A percentile compares a stretch with the other conserved stretches of the same genome.
phyloP scores from a whole-genome alignment of 2,113 vertebrate genomes.

The Esox niger region DNA sequence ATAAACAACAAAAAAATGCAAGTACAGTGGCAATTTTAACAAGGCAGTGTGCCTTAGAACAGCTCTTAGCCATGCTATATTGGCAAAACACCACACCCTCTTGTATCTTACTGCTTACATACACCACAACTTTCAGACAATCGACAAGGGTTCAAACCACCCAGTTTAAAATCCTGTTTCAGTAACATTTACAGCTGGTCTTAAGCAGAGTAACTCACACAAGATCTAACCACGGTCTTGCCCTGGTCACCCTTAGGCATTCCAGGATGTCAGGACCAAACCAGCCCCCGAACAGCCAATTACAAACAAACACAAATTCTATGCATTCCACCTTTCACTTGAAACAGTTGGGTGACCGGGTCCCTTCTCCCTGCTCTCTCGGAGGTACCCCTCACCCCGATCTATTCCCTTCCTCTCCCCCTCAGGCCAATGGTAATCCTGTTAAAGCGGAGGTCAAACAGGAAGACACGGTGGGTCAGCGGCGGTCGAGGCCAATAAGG shows the following conservation, averaged over 20 bases:
- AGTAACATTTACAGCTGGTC: neutral
- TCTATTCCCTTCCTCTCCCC: constrained; percentile 39
- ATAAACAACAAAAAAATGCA: too few species aligned
- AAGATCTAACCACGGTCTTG: constrained; percentile 57
- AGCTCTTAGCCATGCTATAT: too few species aligned
- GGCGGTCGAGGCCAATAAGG: constrained; percentile 11
- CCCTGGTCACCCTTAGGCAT: constrained; percentile 52
- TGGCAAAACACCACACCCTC: too few species aligned
- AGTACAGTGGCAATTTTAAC: too few species aligned
- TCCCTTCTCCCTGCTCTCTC: constrained; percentile 40
- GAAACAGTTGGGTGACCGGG: constrained; percentile 65
- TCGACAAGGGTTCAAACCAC: too few species aligned
- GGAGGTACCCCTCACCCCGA: constrained; percentile 50
- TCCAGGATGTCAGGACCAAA: constrained; percentile 63
- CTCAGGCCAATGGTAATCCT: constrained; percentile 62
- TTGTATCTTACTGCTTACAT: too few species aligned
- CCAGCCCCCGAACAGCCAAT: constrained; percentile 55
- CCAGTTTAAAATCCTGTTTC: neutral
- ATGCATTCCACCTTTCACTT: constrained; percentile 70
- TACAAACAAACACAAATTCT: constrained; percentile 72
- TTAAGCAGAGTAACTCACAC: constrained; percentile 1
- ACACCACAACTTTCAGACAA: too few species aligned
- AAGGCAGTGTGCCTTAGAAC: too few species aligned
- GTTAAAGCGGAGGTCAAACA: constrained; percentile 62
- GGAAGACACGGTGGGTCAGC: constrained; percentile 55